Conservation (phyloP, 1,140 invertebrate species). For the Brachystomella parvula region DNA sequence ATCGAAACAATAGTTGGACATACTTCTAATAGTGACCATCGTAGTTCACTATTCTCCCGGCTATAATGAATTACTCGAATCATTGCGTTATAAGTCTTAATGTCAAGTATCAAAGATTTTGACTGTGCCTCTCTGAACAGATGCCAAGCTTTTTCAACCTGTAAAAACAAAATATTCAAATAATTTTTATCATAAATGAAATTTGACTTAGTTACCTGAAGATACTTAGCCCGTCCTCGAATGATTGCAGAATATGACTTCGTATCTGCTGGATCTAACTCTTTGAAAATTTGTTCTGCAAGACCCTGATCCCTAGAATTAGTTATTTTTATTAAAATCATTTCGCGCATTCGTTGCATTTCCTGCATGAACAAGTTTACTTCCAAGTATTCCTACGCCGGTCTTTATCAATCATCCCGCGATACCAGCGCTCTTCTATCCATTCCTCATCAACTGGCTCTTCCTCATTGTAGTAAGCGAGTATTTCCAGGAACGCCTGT, state of each 20-base stretch:
- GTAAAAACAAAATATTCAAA: slow-evolving; percentile 20
- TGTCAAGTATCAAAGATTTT: slow-evolving; percentile 55
- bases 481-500: slow-evolving; percentile 65
- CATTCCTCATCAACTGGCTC: slow-evolving; percentile 57
- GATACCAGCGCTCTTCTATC: slow-evolving; percentile 70
- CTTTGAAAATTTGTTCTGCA: slow-evolving; percentile 57
- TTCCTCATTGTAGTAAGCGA: slow-evolving; percentile 71
- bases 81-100: slow-evolving; percentile 61
- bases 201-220: slow-evolving; percentile 50
- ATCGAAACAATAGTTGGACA: slow-evolving; percentile 12
- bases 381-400: slow-evolving; percentile 60
- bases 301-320: slow-evolving; percentile 53
- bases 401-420: slow-evolving; percentile 45
- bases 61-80: slow-evolving; percentile 53
- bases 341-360: not conserved
- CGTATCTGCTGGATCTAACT: slow-evolving; percentile 43
- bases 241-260: slow-evolving; percentile 60
- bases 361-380: slow-evolving; percentile 44
- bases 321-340: not conserved
- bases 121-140: slow-evolving; percentile 59
- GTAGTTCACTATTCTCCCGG: slow-evolving; percentile 53
- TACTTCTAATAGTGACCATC: slow-evolving; percentile 53
- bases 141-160: slow-evolving; percentile 55
- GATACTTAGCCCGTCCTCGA: slow-evolving; percentile 63
- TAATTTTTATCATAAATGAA: slow-evolving; percentile 4